Evolutionary conservation across 1,140 invertebrate genomes (phyloP).

Genomic region (Diprion similis): DNA sequence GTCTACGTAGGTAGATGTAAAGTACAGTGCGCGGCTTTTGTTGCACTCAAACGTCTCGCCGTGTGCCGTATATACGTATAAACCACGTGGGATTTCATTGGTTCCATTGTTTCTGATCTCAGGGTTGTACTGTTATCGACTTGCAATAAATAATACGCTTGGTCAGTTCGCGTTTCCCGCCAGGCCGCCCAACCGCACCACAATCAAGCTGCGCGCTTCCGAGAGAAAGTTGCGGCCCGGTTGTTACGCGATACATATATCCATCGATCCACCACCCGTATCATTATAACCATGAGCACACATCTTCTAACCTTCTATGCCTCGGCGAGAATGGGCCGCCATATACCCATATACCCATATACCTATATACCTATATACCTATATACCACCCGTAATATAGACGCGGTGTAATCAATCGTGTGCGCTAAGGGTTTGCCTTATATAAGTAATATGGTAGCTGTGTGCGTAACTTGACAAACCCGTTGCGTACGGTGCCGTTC

Average conservation of each 20-base stretch:
- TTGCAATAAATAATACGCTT: conserved; percentile 18
- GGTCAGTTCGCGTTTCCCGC: conserved; percentile 14
- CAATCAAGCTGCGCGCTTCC: conserved; percentile 34
- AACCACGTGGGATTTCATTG: background rate
- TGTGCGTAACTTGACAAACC: background rate
- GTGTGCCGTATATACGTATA: background rate
- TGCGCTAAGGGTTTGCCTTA: conserved; percentile 39
- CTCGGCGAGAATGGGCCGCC: conserved; percentile 19
- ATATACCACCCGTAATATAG: background rate
- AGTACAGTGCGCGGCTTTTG: background rate
- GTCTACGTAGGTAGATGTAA: too few species aligned
- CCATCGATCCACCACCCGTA: background rate
- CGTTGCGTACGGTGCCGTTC: conserved; percentile 20
- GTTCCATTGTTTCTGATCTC: background rate
- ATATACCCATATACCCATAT: conserved; percentile 17
- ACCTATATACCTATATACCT: background rate
- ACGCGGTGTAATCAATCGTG: conserved; percentile 35
- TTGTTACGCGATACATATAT: conserved; percentile 27
- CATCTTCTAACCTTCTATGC: conserved; percentile 18
- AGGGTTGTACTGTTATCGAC: conserved; percentile 11
- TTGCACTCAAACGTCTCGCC: background rate
- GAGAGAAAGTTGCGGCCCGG: conserved; percentile 37
- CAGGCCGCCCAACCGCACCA: conserved; percentile 26
- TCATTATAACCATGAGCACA: conserved; percentile 18
- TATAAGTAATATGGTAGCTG: too few species aligned